Conservation (phyloP, 2,113 vertebrate genomes). For the Sardina pilchardus region DNA sequence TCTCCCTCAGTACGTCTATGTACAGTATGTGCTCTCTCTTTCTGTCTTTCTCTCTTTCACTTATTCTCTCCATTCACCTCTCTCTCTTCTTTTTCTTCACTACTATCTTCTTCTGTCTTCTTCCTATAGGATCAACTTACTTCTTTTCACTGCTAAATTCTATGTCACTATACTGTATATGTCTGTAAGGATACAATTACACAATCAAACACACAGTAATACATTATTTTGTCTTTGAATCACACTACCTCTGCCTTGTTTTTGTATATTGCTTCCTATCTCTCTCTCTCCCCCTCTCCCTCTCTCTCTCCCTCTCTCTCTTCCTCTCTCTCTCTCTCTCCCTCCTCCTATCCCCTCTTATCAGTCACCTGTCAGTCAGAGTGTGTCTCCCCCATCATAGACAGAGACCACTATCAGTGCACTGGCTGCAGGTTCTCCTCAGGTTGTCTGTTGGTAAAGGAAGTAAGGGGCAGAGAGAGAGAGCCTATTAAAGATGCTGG, state of each 20-base stretch:
- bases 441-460: background rate
- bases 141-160: too few relatives aligned
- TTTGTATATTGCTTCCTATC: background rate
- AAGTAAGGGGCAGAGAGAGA: background rate
- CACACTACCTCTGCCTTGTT: too few relatives aligned
- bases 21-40: background rate
- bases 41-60: background rate
- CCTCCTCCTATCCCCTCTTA: background rate
- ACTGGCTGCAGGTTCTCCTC: background rate
- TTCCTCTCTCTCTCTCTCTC: background rate
- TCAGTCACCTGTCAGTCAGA: background rate
- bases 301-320: background rate
- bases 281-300: background rate
- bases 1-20: background rate
- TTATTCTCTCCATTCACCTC: background rate
- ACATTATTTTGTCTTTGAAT: too few relatives aligned
- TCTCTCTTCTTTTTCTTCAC: background rate
- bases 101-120: background rate
- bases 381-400: too few relatives aligned
- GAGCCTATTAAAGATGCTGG: background rate
- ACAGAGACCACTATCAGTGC: background rate
- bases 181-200: too few relatives aligned
- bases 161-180: too few relatives aligned
- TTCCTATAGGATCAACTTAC: too few relatives aligned
- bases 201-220: too few relatives aligned